phyloP scores from a whole-genome alignment of 2,888 invertebrate species.

The Polymixis flavicincta region DNA sequence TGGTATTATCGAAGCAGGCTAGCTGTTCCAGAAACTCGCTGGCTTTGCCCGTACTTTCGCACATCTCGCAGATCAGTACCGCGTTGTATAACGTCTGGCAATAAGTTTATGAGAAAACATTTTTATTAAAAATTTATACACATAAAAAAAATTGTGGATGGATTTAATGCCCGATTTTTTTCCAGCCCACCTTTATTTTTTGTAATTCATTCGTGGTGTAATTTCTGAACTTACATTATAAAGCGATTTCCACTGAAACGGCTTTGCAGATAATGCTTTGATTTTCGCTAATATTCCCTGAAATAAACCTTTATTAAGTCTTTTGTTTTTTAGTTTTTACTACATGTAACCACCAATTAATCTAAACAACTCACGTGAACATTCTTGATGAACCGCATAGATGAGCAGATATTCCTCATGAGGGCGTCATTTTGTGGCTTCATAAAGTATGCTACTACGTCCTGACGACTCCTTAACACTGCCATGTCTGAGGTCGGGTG shows the following conservation, averaged over 20 bases:
- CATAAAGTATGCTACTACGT: slow-evolving; percentile 93
- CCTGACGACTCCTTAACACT: slow-evolving; percentile 91
- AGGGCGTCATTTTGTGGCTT: slow-evolving; percentile 91
- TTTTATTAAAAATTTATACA: neutral
- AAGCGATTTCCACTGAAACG: slow-evolving; percentile 93
- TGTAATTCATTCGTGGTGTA: neutral
- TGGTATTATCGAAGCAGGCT: slow-evolving; percentile 86
- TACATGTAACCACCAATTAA: too few species aligned
- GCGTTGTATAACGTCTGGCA: slow-evolving; percentile 92
- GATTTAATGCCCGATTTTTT: too few species aligned
- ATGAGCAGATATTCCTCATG: slow-evolving; percentile 91
- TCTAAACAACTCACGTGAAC: slow-evolving; percentile 87
- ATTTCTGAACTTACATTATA: slow-evolving; percentile 90
- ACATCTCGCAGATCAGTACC: slow-evolving; percentile 92
- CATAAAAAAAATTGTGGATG: too few species aligned
- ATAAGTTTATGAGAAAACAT: neutral
- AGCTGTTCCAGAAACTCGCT: slow-evolving; percentile 89
- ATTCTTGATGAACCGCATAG: slow-evolving; percentile 91
- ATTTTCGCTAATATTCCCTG: slow-evolving; percentile 92
- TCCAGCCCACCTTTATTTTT: too few species aligned
- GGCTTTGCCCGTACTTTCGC: slow-evolving; percentile 86
- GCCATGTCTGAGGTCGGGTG: slow-evolving; percentile 92
- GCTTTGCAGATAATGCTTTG: slow-evolving; percentile 91
- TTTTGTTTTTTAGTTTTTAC: too few species aligned
- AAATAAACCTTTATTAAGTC: slow-evolving; percentile 51